A percentile compares a stretch with the other conserved stretches of the same genome.
These are phyloP conservation scores for Benitochromis conjunctus DNA, from an alignment of 2,113 vertebrate species.

Conservation along the genomic window DNA sequence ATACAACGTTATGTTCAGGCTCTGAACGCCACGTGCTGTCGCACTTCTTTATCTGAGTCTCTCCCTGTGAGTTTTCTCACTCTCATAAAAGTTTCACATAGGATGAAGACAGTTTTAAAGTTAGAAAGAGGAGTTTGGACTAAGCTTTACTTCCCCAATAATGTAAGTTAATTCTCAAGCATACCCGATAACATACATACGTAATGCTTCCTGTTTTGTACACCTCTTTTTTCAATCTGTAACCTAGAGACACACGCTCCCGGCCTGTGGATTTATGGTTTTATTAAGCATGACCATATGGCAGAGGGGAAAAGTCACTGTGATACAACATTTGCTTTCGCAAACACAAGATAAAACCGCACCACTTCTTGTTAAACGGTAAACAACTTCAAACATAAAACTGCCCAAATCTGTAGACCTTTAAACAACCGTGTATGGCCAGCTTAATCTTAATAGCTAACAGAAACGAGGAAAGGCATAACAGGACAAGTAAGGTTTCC, in stretches of 20 bases:
- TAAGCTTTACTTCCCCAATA: neutral
- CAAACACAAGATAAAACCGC: neutral
- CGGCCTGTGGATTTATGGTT: neutral
- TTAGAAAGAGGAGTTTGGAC: neutral
- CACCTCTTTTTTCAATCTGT: neutral
- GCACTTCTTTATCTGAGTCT: neutral
- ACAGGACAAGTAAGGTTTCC: slow-evolving; percentile 28
- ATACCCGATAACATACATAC: neutral
- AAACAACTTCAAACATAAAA: neutral
- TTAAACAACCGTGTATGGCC: neutral
- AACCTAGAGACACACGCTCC: neutral
- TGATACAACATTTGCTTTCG: neutral
- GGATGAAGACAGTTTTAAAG: neutral
- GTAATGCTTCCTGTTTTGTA: neutral
- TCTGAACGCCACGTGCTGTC: neutral
- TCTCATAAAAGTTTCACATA: neutral
- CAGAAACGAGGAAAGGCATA: slow-evolving; percentile 3
- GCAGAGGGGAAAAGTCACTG: neutral
- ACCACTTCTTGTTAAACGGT: neutral
- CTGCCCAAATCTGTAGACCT: neutral
- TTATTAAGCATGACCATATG: slow-evolving; percentile 12
- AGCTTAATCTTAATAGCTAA: neutral
- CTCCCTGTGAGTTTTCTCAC: neutral
- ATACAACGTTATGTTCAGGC: neutral
- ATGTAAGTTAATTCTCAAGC: neutral